These are phyloP conservation scores for Lasioglossum lativentre DNA, from an alignment of 2,888 invertebrate genomes.

Conservation along the genomic window DNA sequence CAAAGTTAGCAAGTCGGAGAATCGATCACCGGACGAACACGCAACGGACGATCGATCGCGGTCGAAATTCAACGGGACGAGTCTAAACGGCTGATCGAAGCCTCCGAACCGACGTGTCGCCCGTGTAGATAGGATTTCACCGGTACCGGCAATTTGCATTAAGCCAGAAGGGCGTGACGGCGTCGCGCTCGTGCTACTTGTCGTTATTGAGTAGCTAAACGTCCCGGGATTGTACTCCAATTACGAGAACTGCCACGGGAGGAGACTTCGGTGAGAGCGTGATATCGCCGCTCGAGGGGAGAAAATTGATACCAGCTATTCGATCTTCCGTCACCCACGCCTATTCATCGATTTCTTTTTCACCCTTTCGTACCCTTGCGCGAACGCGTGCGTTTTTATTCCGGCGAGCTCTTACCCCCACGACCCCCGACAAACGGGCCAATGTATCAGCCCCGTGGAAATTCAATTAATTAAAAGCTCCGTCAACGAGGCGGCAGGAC, in stretches of 20 bases:
- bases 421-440: slow-evolving; percentile 20
- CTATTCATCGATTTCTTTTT: not conserved
- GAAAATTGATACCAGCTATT: slow-evolving; percentile 37
- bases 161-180: slow-evolving; percentile 55
- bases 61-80: slow-evolving; percentile 3
- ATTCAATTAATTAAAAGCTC: slow-evolving; percentile 66
- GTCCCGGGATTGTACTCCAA: slow-evolving; percentile 72
- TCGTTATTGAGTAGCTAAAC: slow-evolving; percentile 73
- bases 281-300: slow-evolving; percentile 18
- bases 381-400: slow-evolving; percentile 32
- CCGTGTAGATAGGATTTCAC: slow-evolving; percentile 47
- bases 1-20: slow-evolving; percentile 10
- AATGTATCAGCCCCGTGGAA: slow-evolving; percentile 22
- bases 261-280: slow-evolving; percentile 50
- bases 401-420: slow-evolving; percentile 29
- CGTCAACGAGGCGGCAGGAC: slow-evolving; percentile 20
- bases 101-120: slow-evolving; percentile 31
- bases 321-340: not conserved
- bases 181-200: slow-evolving; percentile 65
- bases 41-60: slow-evolving; percentile 11
- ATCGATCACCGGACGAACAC: slow-evolving; percentile 8
- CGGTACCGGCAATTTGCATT: slow-evolving; percentile 61
- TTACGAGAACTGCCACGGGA: slow-evolving; percentile 59
- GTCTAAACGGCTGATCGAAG: slow-evolving; percentile 34
- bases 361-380: not conserved